phyloP scores from a whole-genome alignment of 2,113 vertebrate genomes.

The Oostethus manadensis region DNA sequence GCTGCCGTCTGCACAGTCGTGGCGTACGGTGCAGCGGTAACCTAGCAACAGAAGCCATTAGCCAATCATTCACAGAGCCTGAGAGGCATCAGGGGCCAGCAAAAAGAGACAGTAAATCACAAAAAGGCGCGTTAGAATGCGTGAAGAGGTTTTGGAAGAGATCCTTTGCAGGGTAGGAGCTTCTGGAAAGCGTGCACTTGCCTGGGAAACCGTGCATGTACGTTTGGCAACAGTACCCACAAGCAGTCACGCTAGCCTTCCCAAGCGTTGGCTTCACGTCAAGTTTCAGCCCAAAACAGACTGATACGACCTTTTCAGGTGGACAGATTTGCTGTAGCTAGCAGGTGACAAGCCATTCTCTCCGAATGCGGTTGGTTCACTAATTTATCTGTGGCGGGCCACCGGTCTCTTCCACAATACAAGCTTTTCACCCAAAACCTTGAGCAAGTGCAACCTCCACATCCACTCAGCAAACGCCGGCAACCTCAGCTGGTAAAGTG shows the following conservation, averaged over 20 bases:
- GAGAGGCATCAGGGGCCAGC: slow-evolving; percentile 34
- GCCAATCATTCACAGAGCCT: slow-evolving; percentile 36
- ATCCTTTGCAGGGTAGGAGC: neutral
- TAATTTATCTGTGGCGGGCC: too few relatives aligned
- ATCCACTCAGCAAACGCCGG: too few relatives aligned
- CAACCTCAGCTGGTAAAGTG: too few relatives aligned
- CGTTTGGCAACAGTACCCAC: slow-evolving; percentile 23
- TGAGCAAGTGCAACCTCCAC: too few relatives aligned
- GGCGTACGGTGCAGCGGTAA: slow-evolving; percentile 36
- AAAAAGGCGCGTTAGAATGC: slow-evolving; percentile 13
- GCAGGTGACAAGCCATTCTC: too few relatives aligned
- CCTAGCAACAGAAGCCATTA: slow-evolving; percentile 63
- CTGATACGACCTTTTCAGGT: neutral
- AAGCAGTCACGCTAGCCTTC: slow-evolving; percentile 1
- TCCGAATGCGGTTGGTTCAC: too few relatives aligned
- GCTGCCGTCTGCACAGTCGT: neutral
- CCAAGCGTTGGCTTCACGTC: neutral
- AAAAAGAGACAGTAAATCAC: slow-evolving; percentile 21
- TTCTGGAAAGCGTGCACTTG: neutral
- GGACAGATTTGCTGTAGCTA: too few relatives aligned
- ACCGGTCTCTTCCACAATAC: too few relatives aligned
- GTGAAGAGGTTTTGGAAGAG: neutral
- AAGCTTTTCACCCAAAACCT: too few relatives aligned
- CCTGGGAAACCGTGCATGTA: slow-evolving; percentile 3
- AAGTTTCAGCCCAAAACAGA: too few relatives aligned